Evolutionary conservation across 2,888 invertebrate species (phyloP).

Genomic region (Limnephilus rhombicus): DNA sequence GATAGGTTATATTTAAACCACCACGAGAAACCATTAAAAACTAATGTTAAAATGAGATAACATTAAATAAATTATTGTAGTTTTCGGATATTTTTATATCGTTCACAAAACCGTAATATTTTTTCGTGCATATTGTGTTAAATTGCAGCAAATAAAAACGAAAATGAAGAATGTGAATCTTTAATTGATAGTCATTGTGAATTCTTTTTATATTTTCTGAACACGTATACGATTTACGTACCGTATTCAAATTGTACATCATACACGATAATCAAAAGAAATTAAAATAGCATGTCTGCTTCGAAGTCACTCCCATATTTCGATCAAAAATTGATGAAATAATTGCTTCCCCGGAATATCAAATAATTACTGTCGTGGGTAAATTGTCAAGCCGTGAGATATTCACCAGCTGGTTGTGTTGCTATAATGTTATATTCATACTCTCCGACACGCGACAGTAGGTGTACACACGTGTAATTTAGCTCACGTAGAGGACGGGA

Average conservation of each 20-base stretch:
- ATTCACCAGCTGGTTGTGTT: neutral
- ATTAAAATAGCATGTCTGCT: neutral
- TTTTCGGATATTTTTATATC: no score
- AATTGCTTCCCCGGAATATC: neutral
- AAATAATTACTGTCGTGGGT: neutral
- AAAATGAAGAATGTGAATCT: no score
- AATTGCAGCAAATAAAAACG: no score
- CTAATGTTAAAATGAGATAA: no score
- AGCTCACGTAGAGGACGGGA: neutral
- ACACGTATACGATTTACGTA: neutral
- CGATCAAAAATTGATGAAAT: slow-evolving; percentile 4
- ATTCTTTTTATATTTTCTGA: neutral
- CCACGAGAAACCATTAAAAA: no score
- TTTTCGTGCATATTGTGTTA: no score
- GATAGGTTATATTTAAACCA: no score
- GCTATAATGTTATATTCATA: neutral
- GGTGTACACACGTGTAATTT: neutral
- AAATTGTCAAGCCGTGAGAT: neutral
- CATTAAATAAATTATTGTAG: no score
- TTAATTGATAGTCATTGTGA: no score
- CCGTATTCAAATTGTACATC: neutral
- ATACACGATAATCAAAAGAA: neutral
- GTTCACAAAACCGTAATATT: no score
- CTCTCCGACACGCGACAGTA: neutral
- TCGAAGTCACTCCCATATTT: neutral